Percentiles rank a stretch among this genome's conserved stretches.
Evolutionary conservation across 2,888 invertebrate species (phyloP).

Genomic region (Eugnorisma glareosa): DNA sequence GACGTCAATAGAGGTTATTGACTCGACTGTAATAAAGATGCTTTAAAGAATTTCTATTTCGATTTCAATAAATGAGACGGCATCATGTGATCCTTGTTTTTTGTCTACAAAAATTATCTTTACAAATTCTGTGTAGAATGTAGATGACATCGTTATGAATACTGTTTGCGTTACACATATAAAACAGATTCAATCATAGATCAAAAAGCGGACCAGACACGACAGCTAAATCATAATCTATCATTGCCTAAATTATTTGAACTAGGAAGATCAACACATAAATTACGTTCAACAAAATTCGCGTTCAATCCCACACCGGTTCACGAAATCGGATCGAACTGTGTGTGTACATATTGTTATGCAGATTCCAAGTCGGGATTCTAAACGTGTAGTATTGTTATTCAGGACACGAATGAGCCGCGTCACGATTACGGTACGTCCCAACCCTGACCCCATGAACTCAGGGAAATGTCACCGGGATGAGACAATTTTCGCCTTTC

Average conservation of each 20-base stretch:
- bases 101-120: slow-evolving; percentile 20
- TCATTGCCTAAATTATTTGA: slow-evolving; percentile 49
- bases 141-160: slow-evolving; percentile 9
- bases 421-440: slow-evolving; percentile 80
- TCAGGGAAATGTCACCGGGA: slow-evolving; percentile 83
- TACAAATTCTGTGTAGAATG: slow-evolving; percentile 22
- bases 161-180: background rate
- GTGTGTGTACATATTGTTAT: slow-evolving; percentile 75
- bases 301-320: slow-evolving; percentile 58
- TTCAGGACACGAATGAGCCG: slow-evolving; percentile 82
- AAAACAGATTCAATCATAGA: slow-evolving; percentile 35
- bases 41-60: slow-evolving; percentile 51
- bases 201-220: slow-evolving; percentile 32
- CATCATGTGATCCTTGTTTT: slow-evolving; percentile 40
- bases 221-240: slow-evolving; percentile 25
- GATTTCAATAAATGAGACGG: slow-evolving; percentile 34
- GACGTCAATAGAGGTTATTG: slow-evolving; percentile 57
- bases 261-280: slow-evolving; percentile 46
- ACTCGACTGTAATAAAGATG: slow-evolving; percentile 42
- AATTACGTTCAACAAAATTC: slow-evolving; percentile 58
- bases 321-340: slow-evolving; percentile 65
- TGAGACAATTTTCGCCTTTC: slow-evolving; percentile 69
- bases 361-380: slow-evolving; percentile 79
- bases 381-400: slow-evolving; percentile 81
- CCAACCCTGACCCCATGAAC: slow-evolving; percentile 89